These are phyloP conservation scores for Gavia stellata DNA, from an alignment of 2,113 vertebrate genomes.

Conservation along the genomic window DNA sequence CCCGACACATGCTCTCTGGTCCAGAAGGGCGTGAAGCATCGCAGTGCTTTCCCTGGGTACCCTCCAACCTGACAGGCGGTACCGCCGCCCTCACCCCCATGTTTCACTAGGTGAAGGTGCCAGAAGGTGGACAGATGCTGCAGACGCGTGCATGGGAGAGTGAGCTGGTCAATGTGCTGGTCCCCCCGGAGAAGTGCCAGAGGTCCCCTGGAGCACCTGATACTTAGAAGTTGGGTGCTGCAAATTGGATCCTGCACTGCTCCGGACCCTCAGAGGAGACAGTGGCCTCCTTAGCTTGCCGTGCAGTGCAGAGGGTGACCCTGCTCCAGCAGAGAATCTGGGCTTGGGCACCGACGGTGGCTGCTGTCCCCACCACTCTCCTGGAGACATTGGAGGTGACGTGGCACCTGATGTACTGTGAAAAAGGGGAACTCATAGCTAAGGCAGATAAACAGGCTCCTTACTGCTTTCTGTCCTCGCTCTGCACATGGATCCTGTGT, in stretches of 20 bases:
- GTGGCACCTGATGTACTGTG: rapidly evolving
- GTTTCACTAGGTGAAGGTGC: background rate
- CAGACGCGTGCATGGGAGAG: background rate
- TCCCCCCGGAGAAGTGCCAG: background rate
- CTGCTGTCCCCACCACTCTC: background rate
- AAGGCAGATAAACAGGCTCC: background rate
- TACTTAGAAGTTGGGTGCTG: background rate
- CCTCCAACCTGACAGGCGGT: background rate
- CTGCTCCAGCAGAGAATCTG: background rate
- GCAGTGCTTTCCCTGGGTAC: background rate
- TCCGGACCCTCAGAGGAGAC: background rate
- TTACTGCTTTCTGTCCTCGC: background rate
- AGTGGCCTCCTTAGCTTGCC: rapidly evolving
- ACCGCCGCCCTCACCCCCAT: background rate
- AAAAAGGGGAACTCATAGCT: background rate
- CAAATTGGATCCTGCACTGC: background rate
- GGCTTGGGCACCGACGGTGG: rapidly evolving
- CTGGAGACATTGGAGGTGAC: rapidly evolving
- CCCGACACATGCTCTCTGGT: background rate
- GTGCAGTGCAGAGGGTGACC: background rate
- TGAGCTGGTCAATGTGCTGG: background rate
- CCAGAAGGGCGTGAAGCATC: background rate
- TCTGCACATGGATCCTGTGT: background rate
- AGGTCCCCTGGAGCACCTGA: background rate
- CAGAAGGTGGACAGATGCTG: background rate